Base-by-base conservation (phyloP, 1,140 invertebrate species). In the Pseudoatta argentina region DNA sequence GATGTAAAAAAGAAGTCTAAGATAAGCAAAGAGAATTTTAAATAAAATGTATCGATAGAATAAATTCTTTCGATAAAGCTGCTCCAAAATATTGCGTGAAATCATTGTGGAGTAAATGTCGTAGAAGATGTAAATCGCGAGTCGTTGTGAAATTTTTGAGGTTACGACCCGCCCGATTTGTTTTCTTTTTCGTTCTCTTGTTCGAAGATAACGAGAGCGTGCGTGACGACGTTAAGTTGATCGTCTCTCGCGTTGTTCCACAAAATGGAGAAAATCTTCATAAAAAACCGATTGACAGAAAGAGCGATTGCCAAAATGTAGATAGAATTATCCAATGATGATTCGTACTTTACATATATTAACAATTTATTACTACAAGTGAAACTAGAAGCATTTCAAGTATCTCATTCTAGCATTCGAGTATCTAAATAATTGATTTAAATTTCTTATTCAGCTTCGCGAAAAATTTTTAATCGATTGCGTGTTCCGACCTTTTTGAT, bases 81-180 rank as follows among this genome's bases (percentile, higher is more conserved):
- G 64, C 27, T 79, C 18, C 14, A 30, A 63, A 67, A 88, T 57
- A 51, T 24, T 27, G 14, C 27, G 24, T 7, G 30, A 69, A 79
- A 79, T 79, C 55, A 67, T n/a, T 24, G 24, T 48, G 24, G 10
- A 86, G 16, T 48, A 61, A 75, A 83, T 34, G 61, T 85, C 16
- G 18, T 30, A 67, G 57, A 72, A 88, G 79, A 91, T 88, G 83
- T 79, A 91, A 83, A 90, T 92, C 55, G 61, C 57, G 53, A 76
- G 64, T 76, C 51, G 78, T 94, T 94, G 93, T 89, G 93, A 94
- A 94, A 94, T 93, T 94, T 86, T 89, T 91, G 90, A 93, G 93
- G 90, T 92, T 92, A 88, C 85, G 82, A 87, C 77, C 89, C 61
- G 39, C 34, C 55, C 34, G 71, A 75, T 75, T 86, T 85, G 82